phyloP scores from a whole-genome alignment of 2,797 vertebrate genomes.

The Esox masquinongy region DNA sequence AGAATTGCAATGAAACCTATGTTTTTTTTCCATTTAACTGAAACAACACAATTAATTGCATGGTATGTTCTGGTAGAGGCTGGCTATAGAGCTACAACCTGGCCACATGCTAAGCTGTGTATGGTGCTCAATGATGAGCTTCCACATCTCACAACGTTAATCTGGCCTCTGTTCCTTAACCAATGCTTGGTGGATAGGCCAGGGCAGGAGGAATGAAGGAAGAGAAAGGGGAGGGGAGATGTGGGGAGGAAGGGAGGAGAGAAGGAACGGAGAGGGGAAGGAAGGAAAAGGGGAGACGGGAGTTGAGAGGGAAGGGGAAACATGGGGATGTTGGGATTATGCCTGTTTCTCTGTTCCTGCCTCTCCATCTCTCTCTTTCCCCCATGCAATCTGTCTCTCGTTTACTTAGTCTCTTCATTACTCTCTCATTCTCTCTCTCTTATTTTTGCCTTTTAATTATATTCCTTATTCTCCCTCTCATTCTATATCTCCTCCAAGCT shows the following conservation, averaged over 20 bases:
- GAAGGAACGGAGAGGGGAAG: conserved; percentile 5
- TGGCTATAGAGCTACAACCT: conserved; percentile 10
- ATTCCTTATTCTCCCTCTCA: background rate
- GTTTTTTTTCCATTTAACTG: too few relatives aligned
- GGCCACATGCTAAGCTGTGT: conserved; percentile 49
- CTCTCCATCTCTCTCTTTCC: background rate
- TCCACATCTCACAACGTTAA: conserved; percentile 54
- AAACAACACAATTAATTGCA: too few relatives aligned
- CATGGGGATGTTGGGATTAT: conserved; percentile 30
- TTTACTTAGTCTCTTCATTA: background rate
- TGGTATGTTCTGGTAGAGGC: conserved; percentile 10
- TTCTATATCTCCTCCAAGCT: background rate
- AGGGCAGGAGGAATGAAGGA: conserved; percentile 15
- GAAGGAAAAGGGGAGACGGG: conserved; percentile 8
- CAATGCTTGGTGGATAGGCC: conserved; percentile 37
- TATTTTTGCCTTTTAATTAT: background rate
- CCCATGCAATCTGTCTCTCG: background rate
- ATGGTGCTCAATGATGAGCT: conserved; percentile 55
- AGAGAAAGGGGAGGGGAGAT: background rate
- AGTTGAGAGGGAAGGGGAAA: background rate
- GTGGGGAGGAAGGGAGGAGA: background rate
- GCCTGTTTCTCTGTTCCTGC: background rate
- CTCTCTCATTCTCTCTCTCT: background rate
- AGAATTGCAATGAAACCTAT: too few relatives aligned
- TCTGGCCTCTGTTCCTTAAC: conserved; percentile 62